Evolutionary conservation across 1,140 invertebrate species (phyloP), one percentile per base, ranked within the genome.

Genomic region (Brachionus angularis): DNA sequence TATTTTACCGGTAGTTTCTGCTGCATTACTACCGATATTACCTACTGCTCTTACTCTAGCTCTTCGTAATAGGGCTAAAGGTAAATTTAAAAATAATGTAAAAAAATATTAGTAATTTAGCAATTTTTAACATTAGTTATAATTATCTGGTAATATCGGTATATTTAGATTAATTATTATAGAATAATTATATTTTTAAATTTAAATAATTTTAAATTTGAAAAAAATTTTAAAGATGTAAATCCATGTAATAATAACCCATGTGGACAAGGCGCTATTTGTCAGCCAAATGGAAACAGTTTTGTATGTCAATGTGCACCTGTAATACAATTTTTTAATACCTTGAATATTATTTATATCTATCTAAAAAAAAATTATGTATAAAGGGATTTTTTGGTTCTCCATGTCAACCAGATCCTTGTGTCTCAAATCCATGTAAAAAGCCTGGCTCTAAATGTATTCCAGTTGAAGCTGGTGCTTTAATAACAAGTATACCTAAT

Each of bases 401-500:
- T 47, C 62, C 62, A 46, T 67, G 62, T 31, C 62, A 67, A 33
- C 62, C 62, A 23, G 36, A 67, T 67, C 62, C 62, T 23, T 67
- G 62, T 47, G 33, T 67, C 5, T 34, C 29, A 18, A 67, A 67
- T 25, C 62, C 62, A 21, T 67, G 62, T 34, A 67, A 50, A 27
- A 18, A 50, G n/a, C 62, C 62, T 3, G 62, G 62, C 12, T 47
- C 39, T 31, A 27, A 33, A 34, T 67, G 62, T 25, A 33, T 67
- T 36, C 62, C 62, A 16, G 62, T 67, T 25, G 62, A 67, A 50
- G 62, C 62, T 23, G 62, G 62, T 47, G 47, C 62, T 67, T 34
- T 67, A 23, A 33, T 50, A 4, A 27, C 62, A 21, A 34, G 31
- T 34, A 67, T 67, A 25, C 62, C 62, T 5, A 50, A 50, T 31